Base-by-base conservation (phyloP, 2,113 vertebrate genomes). In the Gobius niger region DNA sequence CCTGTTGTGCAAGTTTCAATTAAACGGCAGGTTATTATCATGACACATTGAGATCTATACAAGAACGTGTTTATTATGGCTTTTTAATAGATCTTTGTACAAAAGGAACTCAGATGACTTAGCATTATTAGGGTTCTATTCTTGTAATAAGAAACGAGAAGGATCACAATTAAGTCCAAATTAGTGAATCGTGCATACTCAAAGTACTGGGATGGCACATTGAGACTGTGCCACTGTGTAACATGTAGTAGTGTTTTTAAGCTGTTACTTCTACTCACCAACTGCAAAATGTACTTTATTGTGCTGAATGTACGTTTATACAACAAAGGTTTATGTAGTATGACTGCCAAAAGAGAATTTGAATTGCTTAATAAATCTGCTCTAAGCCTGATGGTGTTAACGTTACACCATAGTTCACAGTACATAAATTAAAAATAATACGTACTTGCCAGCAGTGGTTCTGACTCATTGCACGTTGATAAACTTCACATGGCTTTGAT, bases 1-100 rank as follows among this genome's bases (percentile, higher is more conserved):
- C 64, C 65, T 18, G 57, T 67, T 56, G 50, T 49, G 40, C 47
- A 18, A 46, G 61, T 63, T 63, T 24, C 9, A 60, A 19, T 63
- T 63, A 13, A 63, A 42, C 41, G 12, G 53, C 53, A 42, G 57
- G 4, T 60, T 60, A 15, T 40, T 16, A 44, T 44, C 42, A 15
- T 44, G n/a, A 44, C n/a, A 15, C 15, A 60, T 44, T 42, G 14
- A 42, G 57, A 14, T 10, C 14, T 15, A n/a, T n/a, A 60, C 5
- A 57, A 13, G 19, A 6, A 60, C 57, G n/a, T 42, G 57, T 42
- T 40, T 59, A 34, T 34, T 34, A 34, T 34, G 24, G 24, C 24
- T 34, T 34, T 34, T 34, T 34, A 34, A 34, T 34, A 34, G 24
- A 2, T 34, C 24, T 34, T 34, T 3, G 24, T 34, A 34, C 24